Percentiles rank a stretch among this genome's conserved stretches.
phyloP scores from a whole-genome alignment of 2,888 invertebrate genomes.

The Platerodrilus igneus region DNA sequence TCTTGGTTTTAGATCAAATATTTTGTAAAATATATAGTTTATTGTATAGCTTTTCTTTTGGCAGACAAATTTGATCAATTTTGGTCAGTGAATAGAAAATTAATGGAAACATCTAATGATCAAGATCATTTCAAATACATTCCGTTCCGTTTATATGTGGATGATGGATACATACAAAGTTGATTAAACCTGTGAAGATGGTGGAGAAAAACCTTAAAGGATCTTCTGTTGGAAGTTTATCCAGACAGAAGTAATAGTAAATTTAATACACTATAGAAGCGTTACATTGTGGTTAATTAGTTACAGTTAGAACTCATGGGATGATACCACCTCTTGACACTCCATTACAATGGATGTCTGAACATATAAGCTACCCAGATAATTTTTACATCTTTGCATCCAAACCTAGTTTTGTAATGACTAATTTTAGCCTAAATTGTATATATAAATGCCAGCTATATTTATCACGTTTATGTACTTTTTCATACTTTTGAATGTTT shows the following conservation, averaged over 20 bases:
- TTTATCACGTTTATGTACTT: too few relatives aligned
- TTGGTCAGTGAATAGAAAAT: slow-evolving; percentile 92
- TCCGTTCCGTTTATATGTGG: slow-evolving; percentile 77
- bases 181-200: slow-evolving; percentile 76
- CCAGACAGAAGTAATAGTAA: slow-evolving; percentile 54
- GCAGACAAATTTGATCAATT: slow-evolving; percentile 97
- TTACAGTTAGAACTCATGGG: slow-evolving; percentile 83
- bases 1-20: too few relatives aligned
- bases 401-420: too few relatives aligned
- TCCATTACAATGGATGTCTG: slow-evolving; percentile 94
- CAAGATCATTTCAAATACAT: slow-evolving; percentile 83
- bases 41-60: slow-evolving; percentile 41
- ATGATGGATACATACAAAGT: slow-evolving; percentile 68
- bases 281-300: slow-evolving; percentile 4
- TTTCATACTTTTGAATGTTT: too few relatives aligned
- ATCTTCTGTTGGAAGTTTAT: slow-evolving; percentile 66
- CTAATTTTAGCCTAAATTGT: too few relatives aligned
- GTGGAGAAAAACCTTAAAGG: slow-evolving; percentile 65
- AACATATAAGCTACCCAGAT: slow-evolving; percentile 96
- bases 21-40: too few relatives aligned
- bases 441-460: too few relatives aligned
- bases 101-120: slow-evolving; percentile 84
- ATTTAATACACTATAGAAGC: too few relatives aligned
- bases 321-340: slow-evolving; percentile 81
- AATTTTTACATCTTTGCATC: slow-evolving; percentile 85